These are phyloP conservation scores for Anolis carolinensis DNA, from an alignment of 2,113 vertebrate species.

Conservation along the genomic window DNA sequence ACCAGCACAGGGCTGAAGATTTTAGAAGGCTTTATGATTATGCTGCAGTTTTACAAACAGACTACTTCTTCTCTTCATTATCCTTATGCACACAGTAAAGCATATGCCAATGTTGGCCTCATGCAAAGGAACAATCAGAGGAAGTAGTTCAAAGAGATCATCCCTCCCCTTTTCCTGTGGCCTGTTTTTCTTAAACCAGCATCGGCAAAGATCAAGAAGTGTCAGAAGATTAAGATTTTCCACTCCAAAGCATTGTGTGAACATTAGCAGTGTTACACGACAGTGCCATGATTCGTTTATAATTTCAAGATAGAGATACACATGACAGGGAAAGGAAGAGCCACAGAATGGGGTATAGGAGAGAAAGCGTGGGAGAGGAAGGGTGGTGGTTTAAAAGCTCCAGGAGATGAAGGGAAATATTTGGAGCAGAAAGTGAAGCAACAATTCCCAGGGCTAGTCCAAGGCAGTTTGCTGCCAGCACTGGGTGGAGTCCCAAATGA, in stretches of 20 bases:
- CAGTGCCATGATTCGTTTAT: conserved; percentile 23
- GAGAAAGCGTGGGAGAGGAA: conserved; percentile 27
- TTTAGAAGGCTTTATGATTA: too few relatives aligned
- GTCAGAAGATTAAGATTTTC: conserved; percentile 25
- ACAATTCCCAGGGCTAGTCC: not conserved
- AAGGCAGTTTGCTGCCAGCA: too few relatives aligned
- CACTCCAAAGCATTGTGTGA: not conserved
- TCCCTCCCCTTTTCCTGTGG: not conserved
- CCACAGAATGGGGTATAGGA: conserved; percentile 8
- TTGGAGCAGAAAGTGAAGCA: not conserved
- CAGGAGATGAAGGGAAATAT: not conserved
- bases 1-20: not conserved
- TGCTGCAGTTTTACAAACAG: not conserved
- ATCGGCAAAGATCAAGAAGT: not conserved
- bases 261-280: conserved; percentile 5
- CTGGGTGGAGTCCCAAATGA: too few relatives aligned
- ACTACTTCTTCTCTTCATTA: conserved; percentile 6
- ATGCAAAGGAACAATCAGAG: not conserved
- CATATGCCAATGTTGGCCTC: not conserved
- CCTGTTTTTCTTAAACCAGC: not conserved
- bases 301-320: conserved; percentile 26
- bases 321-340: conserved; percentile 20
- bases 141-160: not conserved
- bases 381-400: not conserved
- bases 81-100: not conserved